Evolutionary conservation across 2,113 vertebrate genomes (phyloP), one percentile per base, ranked within the genome.

Genomic region (Diglossa brunneiventris): DNA sequence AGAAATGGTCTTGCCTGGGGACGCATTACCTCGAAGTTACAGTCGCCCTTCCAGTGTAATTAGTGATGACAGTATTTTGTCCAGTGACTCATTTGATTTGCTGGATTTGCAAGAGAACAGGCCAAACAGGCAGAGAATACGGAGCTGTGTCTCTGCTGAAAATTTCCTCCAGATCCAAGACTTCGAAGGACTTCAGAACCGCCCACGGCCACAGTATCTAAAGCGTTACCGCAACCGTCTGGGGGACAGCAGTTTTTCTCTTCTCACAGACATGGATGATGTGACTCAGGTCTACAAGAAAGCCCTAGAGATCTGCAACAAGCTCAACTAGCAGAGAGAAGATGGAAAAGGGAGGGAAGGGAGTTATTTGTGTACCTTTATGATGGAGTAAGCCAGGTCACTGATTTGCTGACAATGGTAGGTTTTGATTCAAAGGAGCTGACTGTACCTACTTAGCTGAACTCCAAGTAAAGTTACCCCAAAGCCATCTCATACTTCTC

Each of bases 281-380:
- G 97, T 99, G 98, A 99, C 99, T 98, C 99, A 99, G 98, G 99
- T 99, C 96, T 99, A 99, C 97, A 99, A 99, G 98, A 99, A 99
- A 98, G 99, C 99, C 94, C 98, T 99, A 95, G 99, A 99, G 97
- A 99, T 99, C 96, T 99, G 98, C 97, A 99, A 97, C 98, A 99
- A 98, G 86, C 98, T 99, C 96, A 98, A 98, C 97, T 98, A 98
- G 96, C 87, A 67, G 77, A 83, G 44, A 26, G 79, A 33, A 82
- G 88, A 89, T 26, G 18, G 86, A 42, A 93, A 77, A 89, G 86
- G 83, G 73, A n/a, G 56, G 83, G 96, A 92, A 70, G 63, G 69
- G 89, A 96, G 83, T 72, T 95, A 90, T 94, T 44, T 83, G 87
- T 93, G 96, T 96, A 96, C 96, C 95, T 97, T 97, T 97, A 95